Evolutionary conservation across 2,888 invertebrate genomes (phyloP).

Genomic region (Melanchra persicariae): DNA sequence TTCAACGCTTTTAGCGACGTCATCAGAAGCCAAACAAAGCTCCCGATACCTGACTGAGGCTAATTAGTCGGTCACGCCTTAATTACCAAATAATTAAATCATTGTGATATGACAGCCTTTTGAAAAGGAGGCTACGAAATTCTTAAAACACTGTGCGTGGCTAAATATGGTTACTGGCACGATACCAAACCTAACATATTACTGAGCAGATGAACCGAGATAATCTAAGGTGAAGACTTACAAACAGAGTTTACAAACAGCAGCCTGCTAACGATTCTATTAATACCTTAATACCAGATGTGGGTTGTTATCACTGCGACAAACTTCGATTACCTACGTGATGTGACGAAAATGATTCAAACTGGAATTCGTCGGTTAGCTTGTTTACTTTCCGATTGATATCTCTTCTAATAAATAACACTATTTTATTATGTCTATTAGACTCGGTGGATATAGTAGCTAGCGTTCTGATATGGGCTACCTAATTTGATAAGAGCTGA

Average conservation of each 20-base stretch:
- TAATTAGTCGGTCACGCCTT: slow-evolving; percentile 43
- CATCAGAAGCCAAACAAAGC: slow-evolving; percentile 58
- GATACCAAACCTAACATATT: slow-evolving; percentile 66
- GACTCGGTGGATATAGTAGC: slow-evolving; percentile 32
- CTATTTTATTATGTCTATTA: slow-evolving; percentile 32
- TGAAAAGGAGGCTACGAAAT: slow-evolving; percentile 33
- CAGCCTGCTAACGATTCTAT: slow-evolving; percentile 32
- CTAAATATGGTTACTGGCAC: slow-evolving; percentile 72
- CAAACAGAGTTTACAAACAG: slow-evolving; percentile 30
- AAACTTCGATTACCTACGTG: slow-evolving; percentile 32
- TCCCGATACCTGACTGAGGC: slow-evolving; percentile 25
- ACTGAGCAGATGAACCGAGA: slow-evolving; percentile 49
- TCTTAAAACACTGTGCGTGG: slow-evolving; percentile 57
- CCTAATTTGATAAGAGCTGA: slow-evolving; percentile 60
- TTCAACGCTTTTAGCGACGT: slow-evolving; percentile 59
- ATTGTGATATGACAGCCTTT: slow-evolving; percentile 36
- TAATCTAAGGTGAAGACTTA: slow-evolving; percentile 49
- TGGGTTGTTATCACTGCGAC: slow-evolving; percentile 21
- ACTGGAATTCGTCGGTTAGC: slow-evolving; percentile 15
- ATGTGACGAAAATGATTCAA: slow-evolving; percentile 13
- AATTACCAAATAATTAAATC: slow-evolving; percentile 26
- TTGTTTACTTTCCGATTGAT: slow-evolving; percentile 28
- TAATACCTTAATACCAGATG: slow-evolving; percentile 11
- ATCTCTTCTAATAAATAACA: slow-evolving; percentile 32
- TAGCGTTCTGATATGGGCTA: slow-evolving; percentile 16